Evolutionary conservation across 1,140 invertebrate species (phyloP).

Genomic region (Lutraria rhynchaena): DNA sequence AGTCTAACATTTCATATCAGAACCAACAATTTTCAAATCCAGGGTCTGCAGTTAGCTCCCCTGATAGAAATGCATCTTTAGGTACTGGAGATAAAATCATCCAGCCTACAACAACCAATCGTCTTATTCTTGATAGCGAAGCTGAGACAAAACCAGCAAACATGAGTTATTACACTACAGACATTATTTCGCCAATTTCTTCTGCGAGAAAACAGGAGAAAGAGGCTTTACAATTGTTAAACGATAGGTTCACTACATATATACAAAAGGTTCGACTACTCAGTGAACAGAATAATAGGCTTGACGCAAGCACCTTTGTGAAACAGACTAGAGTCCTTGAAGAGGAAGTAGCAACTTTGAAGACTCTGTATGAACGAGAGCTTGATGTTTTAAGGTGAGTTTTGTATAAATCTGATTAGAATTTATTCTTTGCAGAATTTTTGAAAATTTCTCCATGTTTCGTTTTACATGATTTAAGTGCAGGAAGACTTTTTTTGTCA

Average conservation of each 20-base stretch:
- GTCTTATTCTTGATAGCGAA: background rate
- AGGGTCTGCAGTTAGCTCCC: background rate
- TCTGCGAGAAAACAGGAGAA: conserved; percentile 67
- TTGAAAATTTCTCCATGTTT: background rate
- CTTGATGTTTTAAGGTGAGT: conserved; percentile 72
- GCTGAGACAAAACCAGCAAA: conserved; percentile 29
- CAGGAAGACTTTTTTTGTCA: background rate
- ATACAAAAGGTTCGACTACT: conserved; percentile 66
- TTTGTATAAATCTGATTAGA: too few species aligned
- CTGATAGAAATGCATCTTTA: background rate
- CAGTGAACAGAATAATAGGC: conserved; percentile 61
- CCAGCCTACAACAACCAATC: background rate
- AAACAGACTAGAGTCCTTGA: conserved; percentile 71
- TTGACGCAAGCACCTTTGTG: conserved; percentile 68
- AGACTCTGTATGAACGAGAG: conserved; percentile 74
- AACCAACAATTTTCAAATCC: background rate
- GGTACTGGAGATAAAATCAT: background rate
- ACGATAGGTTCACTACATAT: conserved; percentile 70
- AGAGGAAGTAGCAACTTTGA: conserved; percentile 69
- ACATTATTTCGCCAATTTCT: conserved; percentile 24
- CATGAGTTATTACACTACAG: conserved; percentile 52
- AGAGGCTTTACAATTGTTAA: conserved; percentile 69
- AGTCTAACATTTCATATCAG: conserved; percentile 9
- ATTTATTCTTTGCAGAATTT: background rate
- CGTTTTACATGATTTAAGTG: background rate